Base-by-base conservation (phyloP, 2,888 invertebrate species). In the Patella caerulea region DNA sequence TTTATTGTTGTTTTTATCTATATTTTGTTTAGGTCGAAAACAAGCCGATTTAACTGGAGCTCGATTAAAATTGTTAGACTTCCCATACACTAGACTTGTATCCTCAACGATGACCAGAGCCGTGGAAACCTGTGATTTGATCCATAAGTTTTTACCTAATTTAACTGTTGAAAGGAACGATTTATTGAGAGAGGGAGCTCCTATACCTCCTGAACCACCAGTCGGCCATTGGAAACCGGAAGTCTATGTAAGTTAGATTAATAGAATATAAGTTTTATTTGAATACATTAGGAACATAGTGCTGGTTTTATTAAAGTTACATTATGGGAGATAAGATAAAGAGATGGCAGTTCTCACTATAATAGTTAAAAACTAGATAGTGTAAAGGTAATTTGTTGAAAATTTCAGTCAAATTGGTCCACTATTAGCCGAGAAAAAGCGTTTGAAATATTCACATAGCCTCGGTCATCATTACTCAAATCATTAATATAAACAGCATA, bases 61-160 rank as follows among this genome's bases (percentile, higher is more conserved):
- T 85, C 94, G 94, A 29, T 92, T 99, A 76, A 94, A 95, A 76
- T 94, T 94, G 65, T 92, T 98, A 52, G 94, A 94, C 83, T 94
- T 96, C 72, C 95, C 96, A 72, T 98, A 96, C 93, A 95, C 96
- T 69, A 91, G 94, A 45, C 92, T 99, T 34, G 93, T 97, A 2
- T 94, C 95, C 82, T 99, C 98, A 0, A 98, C 98, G 0, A 97
- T 99, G 98, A 94, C 95, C 0, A 93, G 99, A 82, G 99, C 99
- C 0, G 95, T 95, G 84, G 97, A 99, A 92, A 99, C 99, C 0
- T 96, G 96, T 0, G 93, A 94, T 15, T 94, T 98, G 55, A 97
- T 99, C 82, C 93, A 95, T 53, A 93, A 95, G 85, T 93, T 94
- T 86, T 93, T 98, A 72, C 93, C 92, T 5, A 83, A 84, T 14